Evolutionary conservation across 2,888 invertebrate genomes (phyloP).

Genomic region (Anorthoa munda): DNA sequence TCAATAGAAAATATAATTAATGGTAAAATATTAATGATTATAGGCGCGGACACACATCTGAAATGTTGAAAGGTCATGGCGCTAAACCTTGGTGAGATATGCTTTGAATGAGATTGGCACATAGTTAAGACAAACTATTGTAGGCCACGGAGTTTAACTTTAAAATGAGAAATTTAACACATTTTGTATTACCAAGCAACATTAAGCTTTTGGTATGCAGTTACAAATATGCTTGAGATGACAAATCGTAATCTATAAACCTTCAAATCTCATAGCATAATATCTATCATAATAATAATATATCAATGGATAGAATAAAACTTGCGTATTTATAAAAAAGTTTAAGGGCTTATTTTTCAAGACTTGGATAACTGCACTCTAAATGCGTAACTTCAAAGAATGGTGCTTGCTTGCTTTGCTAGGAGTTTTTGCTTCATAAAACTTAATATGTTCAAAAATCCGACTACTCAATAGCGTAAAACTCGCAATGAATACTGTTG

Average conservation of each 20-base stretch:
- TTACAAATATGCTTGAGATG: background rate
- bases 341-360: too few species aligned
- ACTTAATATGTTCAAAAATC: too few species aligned
- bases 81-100: slow-evolving; percentile 29
- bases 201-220: background rate
- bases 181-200: background rate
- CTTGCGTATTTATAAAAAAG: too few species aligned
- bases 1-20: slow-evolving; percentile 19
- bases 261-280: too few species aligned
- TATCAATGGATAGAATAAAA: too few species aligned
- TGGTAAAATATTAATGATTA: slow-evolving; percentile 25
- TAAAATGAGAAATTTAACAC: slow-evolving; percentile 26
- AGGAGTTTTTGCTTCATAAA: too few species aligned
- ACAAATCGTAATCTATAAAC: background rate
- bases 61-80: slow-evolving; percentile 46
- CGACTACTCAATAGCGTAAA: too few species aligned
- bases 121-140: slow-evolving; percentile 19
- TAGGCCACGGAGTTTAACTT: background rate
- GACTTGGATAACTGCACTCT: too few species aligned
- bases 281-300: too few species aligned
- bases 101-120: slow-evolving; percentile 45
- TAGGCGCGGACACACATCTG: background rate
- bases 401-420: too few species aligned
- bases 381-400: too few species aligned
- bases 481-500: too few species aligned